A percentile compares a stretch with the other conserved stretches of the same genome.
These are phyloP conservation scores for Zapornia atra DNA, from an alignment of 2,113 vertebrate species.

Conservation along the genomic window DNA sequence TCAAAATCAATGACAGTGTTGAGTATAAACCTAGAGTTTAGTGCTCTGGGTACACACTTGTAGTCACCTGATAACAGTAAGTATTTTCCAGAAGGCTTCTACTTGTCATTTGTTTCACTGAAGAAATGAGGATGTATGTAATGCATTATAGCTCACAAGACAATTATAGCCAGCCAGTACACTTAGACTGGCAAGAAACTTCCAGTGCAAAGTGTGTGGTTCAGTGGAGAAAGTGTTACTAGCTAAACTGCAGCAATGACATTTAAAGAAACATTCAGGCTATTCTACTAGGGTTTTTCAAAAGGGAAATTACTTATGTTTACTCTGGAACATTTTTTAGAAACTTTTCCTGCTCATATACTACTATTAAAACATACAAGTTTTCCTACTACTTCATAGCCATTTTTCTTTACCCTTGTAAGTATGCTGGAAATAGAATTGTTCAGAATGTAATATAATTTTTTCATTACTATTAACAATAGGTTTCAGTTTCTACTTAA, in stretches of 20 bases:
- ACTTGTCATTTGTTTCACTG: not conserved
- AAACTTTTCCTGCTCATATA: slow-evolving; percentile 7
- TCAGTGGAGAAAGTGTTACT: slow-evolving; percentile 11
- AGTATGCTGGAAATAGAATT: not conserved
- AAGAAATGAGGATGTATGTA: not conserved
- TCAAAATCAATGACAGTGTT: not conserved
- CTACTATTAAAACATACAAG: not conserved
- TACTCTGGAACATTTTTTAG: slow-evolving; percentile 46
- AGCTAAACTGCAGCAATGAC: not conserved
- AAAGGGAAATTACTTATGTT: slow-evolving; percentile 45
- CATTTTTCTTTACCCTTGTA: not conserved
- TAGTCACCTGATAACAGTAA: not conserved
- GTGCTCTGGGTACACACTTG: not conserved
- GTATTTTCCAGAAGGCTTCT: not conserved
- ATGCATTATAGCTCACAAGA: not conserved
- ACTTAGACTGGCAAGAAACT: not conserved
- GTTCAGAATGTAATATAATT: not conserved
- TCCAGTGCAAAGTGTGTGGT: not conserved
- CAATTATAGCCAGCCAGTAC: not conserved
- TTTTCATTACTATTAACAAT: not conserved
- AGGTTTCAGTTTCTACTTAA: not conserved
- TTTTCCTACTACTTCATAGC: not conserved
- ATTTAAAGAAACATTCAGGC: slow-evolving; percentile 15
- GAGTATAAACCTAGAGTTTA: not conserved
- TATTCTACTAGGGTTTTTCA: not conserved